phyloP scores from a whole-genome alignment of 2,113 vertebrate genomes.

The Pterocles gutturalis region DNA sequence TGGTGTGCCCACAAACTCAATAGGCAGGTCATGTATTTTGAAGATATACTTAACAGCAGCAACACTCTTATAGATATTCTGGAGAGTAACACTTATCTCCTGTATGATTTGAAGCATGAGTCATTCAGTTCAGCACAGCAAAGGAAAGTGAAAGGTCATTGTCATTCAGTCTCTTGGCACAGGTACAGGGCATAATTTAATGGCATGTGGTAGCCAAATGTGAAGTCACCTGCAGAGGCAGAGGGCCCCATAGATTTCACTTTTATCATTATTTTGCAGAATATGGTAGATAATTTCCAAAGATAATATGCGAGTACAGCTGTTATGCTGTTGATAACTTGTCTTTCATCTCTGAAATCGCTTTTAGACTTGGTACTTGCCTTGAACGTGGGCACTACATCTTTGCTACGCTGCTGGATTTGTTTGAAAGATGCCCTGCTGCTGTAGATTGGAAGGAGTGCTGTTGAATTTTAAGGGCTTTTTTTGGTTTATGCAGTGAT shows the following conservation, averaged over 20 bases:
- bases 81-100: not conserved
- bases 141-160: not conserved
- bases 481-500: not conserved
- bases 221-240: not conserved
- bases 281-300: conserved; percentile 17
- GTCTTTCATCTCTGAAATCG: conserved; percentile 53
- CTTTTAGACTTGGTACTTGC: conserved; percentile 40
- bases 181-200: not conserved
- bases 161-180: not conserved
- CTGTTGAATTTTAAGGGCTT: conserved; percentile 13
- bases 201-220: not conserved
- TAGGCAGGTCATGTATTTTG: not conserved
- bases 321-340: conserved; percentile 50
- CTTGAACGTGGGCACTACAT: conserved; percentile 9
- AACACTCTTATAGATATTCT: not conserved
- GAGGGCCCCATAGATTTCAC: not conserved
- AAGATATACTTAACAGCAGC: not conserved
- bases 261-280: not conserved
- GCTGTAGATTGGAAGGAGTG: not conserved
- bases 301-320: not conserved
- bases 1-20: not conserved
- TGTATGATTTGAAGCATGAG: not conserved
- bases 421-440: conserved; percentile 26
- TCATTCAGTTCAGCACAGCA: not conserved
- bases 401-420: conserved; percentile 5